Base-by-base conservation (phyloP, 2,888 invertebrate species). In the Lissonota sp. region DNA sequence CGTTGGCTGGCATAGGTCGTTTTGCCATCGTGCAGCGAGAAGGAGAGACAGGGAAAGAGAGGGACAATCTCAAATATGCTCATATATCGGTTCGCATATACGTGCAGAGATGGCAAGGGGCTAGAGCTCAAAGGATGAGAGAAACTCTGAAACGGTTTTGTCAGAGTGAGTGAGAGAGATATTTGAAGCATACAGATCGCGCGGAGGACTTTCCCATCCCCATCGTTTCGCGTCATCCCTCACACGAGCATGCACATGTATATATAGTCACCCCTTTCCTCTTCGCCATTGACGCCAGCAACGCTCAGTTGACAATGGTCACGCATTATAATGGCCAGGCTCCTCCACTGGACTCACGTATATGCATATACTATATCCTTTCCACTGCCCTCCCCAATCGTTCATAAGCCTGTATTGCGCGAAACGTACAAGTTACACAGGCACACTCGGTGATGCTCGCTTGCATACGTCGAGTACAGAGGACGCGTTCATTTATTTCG, bases 31-130 rank as follows among this genome's bases (percentile, higher is more conserved):
- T 26, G 26, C 26, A 42, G 84, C 71, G 77, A 70, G 83, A 42
- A 16, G 57, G 16, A 14, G 5, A 70, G 53, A 63, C 37, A 74
- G 60, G 66, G 71, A 63, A 42, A 40, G 63, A 66, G 66, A 67
- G 66, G 58, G 63, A 67, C 87, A 89, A 89, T 86, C 67, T 90
- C 91, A 91, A 92, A 91, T 92, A 92, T 91, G 92, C 89, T 91
- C 90, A 92, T 92, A 92, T 92, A 92, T 91, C 88, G 85, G 79
- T 66, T 62, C 42, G 63, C 3, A 26, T 26, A 3, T 40, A 14
- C 51, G 44, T 8, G 44, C 7, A 5, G 12, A 16, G 42, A 40
- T 3, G 62, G 51, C 39, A 16, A 81, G 83, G 80, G 73, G 80
- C 64, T 82, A 64, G 74, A 76, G 75, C 85, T 83, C 86, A 86